These are phyloP conservation scores for Dasypogon diadema DNA, from an alignment of 2,888 invertebrate genomes.

Conservation along the genomic window DNA sequence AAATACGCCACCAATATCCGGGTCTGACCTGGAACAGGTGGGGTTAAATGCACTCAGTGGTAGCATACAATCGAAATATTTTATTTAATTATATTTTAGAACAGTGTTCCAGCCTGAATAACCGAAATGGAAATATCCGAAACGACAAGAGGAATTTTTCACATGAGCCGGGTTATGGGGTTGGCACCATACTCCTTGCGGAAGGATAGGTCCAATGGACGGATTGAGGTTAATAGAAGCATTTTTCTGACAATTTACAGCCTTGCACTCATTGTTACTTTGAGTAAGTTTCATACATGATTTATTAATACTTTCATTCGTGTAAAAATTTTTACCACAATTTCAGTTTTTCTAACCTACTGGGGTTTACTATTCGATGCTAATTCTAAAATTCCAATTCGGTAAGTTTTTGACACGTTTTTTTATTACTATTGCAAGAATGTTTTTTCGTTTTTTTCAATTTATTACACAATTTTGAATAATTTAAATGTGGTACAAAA, in stretches of 20 bases:
- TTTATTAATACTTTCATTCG: too few relatives aligned
- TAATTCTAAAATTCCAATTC: conserved; percentile 64
- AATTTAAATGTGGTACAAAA: too few relatives aligned
- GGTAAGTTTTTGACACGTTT: conserved; percentile 60
- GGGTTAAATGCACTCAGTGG: not conserved
- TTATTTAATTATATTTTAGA: not conserved
- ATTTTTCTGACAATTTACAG: conserved; percentile 64
- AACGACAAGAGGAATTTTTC: conserved; percentile 64
- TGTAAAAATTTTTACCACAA: not conserved
- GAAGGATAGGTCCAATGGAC: conserved; percentile 61
- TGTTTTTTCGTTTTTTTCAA: not conserved
- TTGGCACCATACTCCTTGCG: conserved; percentile 64
- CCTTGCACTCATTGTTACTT: conserved; percentile 60
- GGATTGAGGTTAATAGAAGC: conserved; percentile 62
- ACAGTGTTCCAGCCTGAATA: not conserved
- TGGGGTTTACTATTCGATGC: conserved; percentile 66
- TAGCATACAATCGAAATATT: not conserved
- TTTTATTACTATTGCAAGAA: not conserved
- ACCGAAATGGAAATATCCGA: conserved; percentile 65
- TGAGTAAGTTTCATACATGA: conserved; percentile 64
- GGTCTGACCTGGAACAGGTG: not conserved
- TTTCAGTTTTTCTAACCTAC: conserved; percentile 64
- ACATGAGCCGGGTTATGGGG: conserved; percentile 63
- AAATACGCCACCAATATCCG: not conserved
- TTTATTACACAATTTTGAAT: too few relatives aligned